A percentile compares a stretch with the other conserved stretches of the same genome.
Evolutionary conservation across 2,888 invertebrate genomes (phyloP).

Genomic region (Esperia sulphurella): DNA sequence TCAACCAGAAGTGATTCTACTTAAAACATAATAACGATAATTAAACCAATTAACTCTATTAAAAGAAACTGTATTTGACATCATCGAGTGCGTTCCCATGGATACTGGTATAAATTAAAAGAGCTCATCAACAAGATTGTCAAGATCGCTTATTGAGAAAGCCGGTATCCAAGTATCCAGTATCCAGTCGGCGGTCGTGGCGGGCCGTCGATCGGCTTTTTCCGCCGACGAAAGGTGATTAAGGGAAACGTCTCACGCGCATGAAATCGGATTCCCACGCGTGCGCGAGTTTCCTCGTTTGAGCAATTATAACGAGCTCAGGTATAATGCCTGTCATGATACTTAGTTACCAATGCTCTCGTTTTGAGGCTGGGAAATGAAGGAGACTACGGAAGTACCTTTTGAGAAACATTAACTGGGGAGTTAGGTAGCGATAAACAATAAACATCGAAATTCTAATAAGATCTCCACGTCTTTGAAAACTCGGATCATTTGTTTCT

Average conservation of each 20-base stretch:
- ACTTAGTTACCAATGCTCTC: constrained; percentile 3
- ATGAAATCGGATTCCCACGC: constrained; percentile 70
- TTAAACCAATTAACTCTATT: background rate
- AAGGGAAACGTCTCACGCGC: constrained; percentile 64
- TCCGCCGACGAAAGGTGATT: constrained; percentile 43
- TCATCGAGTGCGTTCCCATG: constrained; percentile 8
- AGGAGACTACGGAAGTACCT: too few species aligned
- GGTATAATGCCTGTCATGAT: constrained; percentile 12
- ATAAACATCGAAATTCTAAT: too few species aligned
- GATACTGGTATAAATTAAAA: constrained; percentile 18
- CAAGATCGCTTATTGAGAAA: constrained; percentile 45
- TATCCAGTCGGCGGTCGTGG: constrained; percentile 37
- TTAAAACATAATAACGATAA: background rate
- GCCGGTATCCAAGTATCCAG: constrained; percentile 26
- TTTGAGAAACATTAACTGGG: too few species aligned
- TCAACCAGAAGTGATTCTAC: too few species aligned
- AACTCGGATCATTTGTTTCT: too few species aligned
- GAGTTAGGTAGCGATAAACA: too few species aligned
- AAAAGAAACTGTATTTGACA: background rate
- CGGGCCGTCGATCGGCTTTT: constrained; percentile 33
- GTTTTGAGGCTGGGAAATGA: background rate
- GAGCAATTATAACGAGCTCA: constrained; percentile 41
- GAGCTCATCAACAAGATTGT: constrained; percentile 27
- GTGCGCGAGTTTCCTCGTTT: constrained; percentile 50
- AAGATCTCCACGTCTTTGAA: too few species aligned